These are phyloP conservation scores for Platysternon megacephalum DNA, from an alignment of 2,113 vertebrate species.

Conservation along the genomic window DNA sequence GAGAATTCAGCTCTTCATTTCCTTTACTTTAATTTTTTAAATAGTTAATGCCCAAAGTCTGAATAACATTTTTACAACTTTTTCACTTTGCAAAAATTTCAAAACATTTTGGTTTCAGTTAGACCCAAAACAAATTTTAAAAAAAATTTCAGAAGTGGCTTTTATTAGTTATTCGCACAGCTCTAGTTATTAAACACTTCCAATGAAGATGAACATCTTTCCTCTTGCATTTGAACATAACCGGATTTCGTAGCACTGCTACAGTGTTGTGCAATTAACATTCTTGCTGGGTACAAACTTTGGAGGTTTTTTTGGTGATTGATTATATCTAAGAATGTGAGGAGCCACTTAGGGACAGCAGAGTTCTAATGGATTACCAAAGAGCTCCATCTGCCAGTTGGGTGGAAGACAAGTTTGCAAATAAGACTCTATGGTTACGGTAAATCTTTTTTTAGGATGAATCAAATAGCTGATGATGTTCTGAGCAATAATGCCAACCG, in stretches of 20 bases:
- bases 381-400: neutral
- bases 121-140: no score
- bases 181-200: neutral
- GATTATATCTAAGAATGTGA: conserved; percentile 39
- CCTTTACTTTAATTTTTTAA: no score
- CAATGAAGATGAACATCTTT: neutral
- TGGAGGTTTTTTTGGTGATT: conserved; percentile 15
- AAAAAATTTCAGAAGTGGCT: no score
- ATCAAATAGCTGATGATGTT: conserved; percentile 22
- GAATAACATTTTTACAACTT: no score
- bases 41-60: no score
- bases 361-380: neutral
- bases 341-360: neutral
- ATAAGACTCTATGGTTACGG: neutral
- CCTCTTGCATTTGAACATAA: neutral
- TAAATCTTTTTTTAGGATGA: conserved; percentile 44
- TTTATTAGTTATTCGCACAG: no score
- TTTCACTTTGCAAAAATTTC: no score
- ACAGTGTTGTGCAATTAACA: neutral
- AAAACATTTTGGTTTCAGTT: no score
- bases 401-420: neutral
- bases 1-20: no score
- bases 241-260: neutral
- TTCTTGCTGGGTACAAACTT: neutral
- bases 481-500: neutral